A percentile compares a stretch with the other conserved stretches of the same genome.
Evolutionary conservation across 1,140 invertebrate genomes (phyloP).

Genomic region (Pseudobourletiella spinata): DNA sequence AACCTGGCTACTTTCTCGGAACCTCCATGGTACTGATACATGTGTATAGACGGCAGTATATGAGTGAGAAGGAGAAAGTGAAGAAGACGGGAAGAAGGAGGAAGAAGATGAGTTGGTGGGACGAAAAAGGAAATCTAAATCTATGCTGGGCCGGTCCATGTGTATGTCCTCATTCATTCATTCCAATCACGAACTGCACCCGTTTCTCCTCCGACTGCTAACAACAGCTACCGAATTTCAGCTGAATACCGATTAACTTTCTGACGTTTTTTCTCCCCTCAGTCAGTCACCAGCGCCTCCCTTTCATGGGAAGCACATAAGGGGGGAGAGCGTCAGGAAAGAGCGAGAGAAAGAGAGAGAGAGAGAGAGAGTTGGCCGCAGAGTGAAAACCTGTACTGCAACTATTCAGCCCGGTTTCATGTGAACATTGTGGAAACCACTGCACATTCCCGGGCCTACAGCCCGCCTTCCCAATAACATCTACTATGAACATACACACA

Average conservation of each 20-base stretch:
- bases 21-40: too few relatives aligned
- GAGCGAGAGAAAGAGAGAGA: too few relatives aligned
- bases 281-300: neutral
- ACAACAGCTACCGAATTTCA: conserved; percentile 34
- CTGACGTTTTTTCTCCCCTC: conserved; percentile 30
- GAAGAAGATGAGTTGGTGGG: neutral
- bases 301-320: too few relatives aligned
- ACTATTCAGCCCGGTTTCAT: too few relatives aligned
- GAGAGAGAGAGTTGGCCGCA: too few relatives aligned
- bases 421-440: too few relatives aligned
- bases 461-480: too few relatives aligned
- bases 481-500: too few relatives aligned
- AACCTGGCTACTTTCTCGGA: too few relatives aligned
- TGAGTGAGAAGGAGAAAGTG: conserved; percentile 1
- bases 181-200: conserved; percentile 32
- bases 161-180: conserved; percentile 15
- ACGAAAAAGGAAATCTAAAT: conserved; percentile 9
- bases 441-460: too few relatives aligned
- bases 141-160: conserved; percentile 1
- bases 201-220: conserved; percentile 35
- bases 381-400: too few relatives aligned
- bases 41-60: neutral
- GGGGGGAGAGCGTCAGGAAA: too few relatives aligned
- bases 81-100: neutral
- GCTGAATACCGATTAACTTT: conserved; percentile 37